phyloP scores from a whole-genome alignment of 2,113 vertebrate species.

The Heloderma charlesbogerti region DNA sequence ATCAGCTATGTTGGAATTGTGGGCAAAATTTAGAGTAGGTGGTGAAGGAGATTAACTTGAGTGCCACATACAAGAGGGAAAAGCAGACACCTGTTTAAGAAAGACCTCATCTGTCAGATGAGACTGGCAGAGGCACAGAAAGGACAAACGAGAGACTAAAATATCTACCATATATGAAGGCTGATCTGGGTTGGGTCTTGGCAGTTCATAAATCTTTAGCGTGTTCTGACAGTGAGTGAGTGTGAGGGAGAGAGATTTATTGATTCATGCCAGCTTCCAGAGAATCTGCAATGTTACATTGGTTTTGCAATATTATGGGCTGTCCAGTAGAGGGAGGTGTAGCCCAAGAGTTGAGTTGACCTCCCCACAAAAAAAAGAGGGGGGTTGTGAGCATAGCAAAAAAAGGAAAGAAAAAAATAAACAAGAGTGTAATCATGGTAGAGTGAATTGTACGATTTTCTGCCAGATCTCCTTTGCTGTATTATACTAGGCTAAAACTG shows the following conservation, averaged over 20 bases:
- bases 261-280: background rate
- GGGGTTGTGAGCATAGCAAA: background rate
- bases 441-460: background rate
- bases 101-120: background rate
- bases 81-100: background rate
- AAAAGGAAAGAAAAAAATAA: too few species aligned
- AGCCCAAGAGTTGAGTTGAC: slow-evolving; percentile 60
- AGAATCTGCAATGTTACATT: rapidly evolving
- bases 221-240: background rate
- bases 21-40: rapidly evolving
- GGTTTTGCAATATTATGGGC: background rate
- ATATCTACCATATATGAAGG: background rate
- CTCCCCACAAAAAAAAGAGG: background rate
- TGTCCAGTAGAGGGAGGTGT: slow-evolving; percentile 67
- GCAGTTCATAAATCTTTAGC: background rate
- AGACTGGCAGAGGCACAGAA: rapidly evolving
- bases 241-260: background rate
- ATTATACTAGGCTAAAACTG: too few species aligned
- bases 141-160: background rate
- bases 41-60: slow-evolving; percentile 8
- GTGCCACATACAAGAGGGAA: background rate
- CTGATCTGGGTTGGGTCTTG: background rate
- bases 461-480: background rate
- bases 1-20: background rate
- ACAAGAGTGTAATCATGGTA: background rate